These are phyloP conservation scores for Neostethus bicornis DNA, from an alignment of 2,797 vertebrate species.

Conservation along the genomic window DNA sequence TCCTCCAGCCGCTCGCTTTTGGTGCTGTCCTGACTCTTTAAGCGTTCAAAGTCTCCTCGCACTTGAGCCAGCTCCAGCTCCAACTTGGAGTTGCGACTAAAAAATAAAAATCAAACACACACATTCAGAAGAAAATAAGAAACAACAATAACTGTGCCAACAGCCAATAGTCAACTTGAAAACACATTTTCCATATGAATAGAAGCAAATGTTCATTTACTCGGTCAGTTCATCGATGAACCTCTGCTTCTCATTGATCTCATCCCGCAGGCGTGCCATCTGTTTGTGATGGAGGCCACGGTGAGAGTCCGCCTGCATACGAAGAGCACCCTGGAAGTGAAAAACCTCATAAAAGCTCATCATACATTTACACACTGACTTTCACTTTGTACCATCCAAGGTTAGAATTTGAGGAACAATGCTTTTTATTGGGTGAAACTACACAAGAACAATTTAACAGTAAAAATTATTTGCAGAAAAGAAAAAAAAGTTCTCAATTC, in stretches of 20 bases:
- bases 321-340: slow-evolving; percentile 71
- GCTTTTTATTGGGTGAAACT: background rate
- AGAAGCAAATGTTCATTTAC: slow-evolving; percentile 71
- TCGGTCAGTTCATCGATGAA: slow-evolving; percentile 92
- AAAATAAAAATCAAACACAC: background rate
- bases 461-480: background rate
- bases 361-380: background rate
- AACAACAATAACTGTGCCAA: no score
- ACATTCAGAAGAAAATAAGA: background rate
- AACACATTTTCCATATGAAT: slow-evolving; percentile 2
- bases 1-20: slow-evolving; percentile 91
- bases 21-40: slow-evolving; percentile 89
- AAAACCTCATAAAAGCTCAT: slow-evolving; percentile 11
- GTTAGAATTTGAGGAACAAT: background rate
- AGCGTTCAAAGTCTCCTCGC: slow-evolving; percentile 88
- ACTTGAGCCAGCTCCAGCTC: slow-evolving; percentile 91
- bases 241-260: slow-evolving; percentile 95
- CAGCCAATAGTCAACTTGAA: no score
- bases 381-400: background rate
- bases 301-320: slow-evolving; percentile 80
- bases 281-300: slow-evolving; percentile 90
- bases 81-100: slow-evolving; percentile 91
- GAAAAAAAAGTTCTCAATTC: no score
- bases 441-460: background rate
- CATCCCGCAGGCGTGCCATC: slow-evolving; percentile 89